Evolutionary conservation across 2,113 vertebrate genomes (phyloP).

Genomic region (Eudorcas thomsonii): DNA sequence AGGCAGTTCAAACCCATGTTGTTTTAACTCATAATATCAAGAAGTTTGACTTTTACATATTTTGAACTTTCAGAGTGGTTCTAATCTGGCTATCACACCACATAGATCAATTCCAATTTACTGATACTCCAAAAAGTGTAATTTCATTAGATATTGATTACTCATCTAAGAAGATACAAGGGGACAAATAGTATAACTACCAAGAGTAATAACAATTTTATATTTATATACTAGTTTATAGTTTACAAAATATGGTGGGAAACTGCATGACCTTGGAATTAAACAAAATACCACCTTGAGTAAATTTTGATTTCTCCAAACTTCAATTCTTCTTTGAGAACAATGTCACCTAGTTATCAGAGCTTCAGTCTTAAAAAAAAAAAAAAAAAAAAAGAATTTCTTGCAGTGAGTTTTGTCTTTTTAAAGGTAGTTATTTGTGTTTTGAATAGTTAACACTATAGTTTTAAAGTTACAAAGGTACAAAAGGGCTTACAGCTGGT

Average conservation of each 20-base stretch:
- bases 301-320: neutral
- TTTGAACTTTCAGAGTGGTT: slow-evolving; percentile 8
- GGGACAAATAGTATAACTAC: neutral
- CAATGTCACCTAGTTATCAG: neutral
- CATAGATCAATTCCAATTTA: neutral
- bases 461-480: neutral
- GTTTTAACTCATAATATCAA: neutral
- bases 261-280: neutral
- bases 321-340: neutral
- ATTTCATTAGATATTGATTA: neutral
- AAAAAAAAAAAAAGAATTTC: neutral
- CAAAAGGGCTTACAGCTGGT: neutral
- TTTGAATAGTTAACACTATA: neutral
- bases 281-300: slow-evolving; percentile 9
- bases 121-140: neutral
- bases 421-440: slow-evolving; percentile 14
- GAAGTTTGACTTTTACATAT: neutral
- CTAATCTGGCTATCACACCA: neutral
- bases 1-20: neutral
- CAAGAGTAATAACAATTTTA: neutral
- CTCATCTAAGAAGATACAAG: neutral
- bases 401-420: neutral
- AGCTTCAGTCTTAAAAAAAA: neutral
- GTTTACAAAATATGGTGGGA: neutral
- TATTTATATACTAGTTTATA: neutral